phyloP scores from a whole-genome alignment of 2,888 invertebrate species.

The Cephus spinipes region DNA sequence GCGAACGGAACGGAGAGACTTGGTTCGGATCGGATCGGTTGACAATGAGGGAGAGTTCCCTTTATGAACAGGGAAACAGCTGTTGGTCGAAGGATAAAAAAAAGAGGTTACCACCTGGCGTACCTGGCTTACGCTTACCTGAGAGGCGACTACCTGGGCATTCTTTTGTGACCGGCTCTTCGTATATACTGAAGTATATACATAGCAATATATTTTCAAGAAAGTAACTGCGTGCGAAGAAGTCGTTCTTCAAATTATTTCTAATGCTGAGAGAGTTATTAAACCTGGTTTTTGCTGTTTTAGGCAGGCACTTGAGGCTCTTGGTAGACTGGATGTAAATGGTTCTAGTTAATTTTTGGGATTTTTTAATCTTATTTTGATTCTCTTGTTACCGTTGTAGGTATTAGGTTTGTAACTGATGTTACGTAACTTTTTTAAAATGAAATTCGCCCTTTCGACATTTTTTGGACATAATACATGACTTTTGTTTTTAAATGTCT shows the following conservation, averaged over 20 bases:
- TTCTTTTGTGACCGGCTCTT: slow-evolving; percentile 50
- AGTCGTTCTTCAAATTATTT: neutral
- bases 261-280: neutral
- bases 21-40: slow-evolving; percentile 38
- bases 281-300: neutral
- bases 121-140: slow-evolving; percentile 60
- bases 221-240: neutral
- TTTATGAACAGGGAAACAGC: slow-evolving; percentile 63
- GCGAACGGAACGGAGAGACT: slow-evolving; percentile 26
- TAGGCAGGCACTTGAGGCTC: neutral
- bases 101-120: slow-evolving; percentile 65
- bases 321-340: neutral
- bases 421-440: neutral
- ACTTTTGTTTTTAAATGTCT: neutral
- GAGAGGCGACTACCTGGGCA: slow-evolving; percentile 50
- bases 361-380: neutral
- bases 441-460: neutral
- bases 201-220: neutral
- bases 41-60: slow-evolving; percentile 56
- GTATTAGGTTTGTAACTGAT: neutral
- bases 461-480: neutral
- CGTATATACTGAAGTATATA: neutral
- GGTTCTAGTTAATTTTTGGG: neutral
- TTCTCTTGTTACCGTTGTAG: neutral
- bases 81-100: slow-evolving; percentile 55